Base-by-base conservation (phyloP, 2,888 invertebrate species). In the Andrena bucephala region DNA sequence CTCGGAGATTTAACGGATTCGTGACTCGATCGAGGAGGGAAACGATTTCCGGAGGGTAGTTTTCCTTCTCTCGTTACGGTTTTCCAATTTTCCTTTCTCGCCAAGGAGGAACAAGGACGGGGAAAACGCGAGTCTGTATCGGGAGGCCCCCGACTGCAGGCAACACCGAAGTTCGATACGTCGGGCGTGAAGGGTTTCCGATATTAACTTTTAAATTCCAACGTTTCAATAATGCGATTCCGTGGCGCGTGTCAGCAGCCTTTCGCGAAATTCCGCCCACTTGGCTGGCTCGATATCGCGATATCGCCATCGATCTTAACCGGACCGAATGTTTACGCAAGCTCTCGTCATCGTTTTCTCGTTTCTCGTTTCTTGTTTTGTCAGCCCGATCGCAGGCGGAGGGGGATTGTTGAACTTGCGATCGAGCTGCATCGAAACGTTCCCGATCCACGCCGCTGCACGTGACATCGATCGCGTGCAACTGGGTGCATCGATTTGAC, bases 191-290 rank as follows among this genome's bases (percentile, higher is more conserved):
- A 79, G 71, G 59, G 81, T 84, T 76, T 86, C 76, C 81, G 62
- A 86, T 86, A 85, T 69, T 65, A 86, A 86, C 71, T 57, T 62
- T 69, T 65, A 83, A 76, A 70, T 77, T 36, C 42, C 48, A 52
- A 72, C 73, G 48, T 77, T 73, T 69, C 83, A 33, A 73, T 69
- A 83, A 73, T 48, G 60, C 59, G 52, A 74, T 48, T 75, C 57
- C 52, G 70, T 24, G 48, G 24, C 27, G 5, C 66, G 60, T 33
- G 71, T 70, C 74, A 52, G 13, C 20, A 52, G 33, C 59, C 31
- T 59, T 75, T 67, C 27, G 75, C 66, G 33, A 74, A 65, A 65
- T 68, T 71, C 75, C 68, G 74, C 71, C 74, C 57, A 76, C 67
- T 80, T 33, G 27, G 63, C 67, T 54, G 42, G 27, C 27, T 29